Evolutionary conservation across 2,797 vertebrate genomes (phyloP).

Genomic region (Meriones psammophilus): DNA sequence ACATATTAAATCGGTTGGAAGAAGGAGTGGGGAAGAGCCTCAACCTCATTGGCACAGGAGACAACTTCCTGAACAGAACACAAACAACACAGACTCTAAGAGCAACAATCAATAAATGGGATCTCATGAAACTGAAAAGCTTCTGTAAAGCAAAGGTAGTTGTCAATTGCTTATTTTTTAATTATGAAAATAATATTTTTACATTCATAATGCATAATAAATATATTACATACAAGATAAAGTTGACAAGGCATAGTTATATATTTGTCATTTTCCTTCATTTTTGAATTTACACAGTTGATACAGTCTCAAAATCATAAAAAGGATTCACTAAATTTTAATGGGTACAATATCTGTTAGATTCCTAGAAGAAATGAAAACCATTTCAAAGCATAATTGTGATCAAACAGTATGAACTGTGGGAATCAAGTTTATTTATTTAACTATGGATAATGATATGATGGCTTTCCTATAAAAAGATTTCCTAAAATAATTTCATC

Average conservation of each 20-base stretch:
- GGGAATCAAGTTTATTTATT: neutral
- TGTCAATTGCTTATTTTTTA: neutral
- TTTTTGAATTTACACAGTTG: neutral
- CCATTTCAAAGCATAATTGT: conserved; percentile 25
- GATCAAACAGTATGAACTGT: neutral
- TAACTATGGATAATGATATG: neutral
- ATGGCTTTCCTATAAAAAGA: neutral
- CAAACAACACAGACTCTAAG: too few relatives aligned
- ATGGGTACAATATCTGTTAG: neutral
- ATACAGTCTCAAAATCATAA: neutral
- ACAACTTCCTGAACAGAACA: too few relatives aligned
- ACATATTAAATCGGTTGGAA: too few relatives aligned
- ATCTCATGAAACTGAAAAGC: too few relatives aligned
- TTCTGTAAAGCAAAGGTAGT: too few relatives aligned
- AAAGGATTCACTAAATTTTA: neutral
- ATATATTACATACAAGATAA: neutral
- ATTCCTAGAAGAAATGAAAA: neutral
- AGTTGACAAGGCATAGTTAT: neutral
- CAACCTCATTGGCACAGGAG: too few relatives aligned
- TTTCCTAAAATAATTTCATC: neutral
- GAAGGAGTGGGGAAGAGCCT: too few relatives aligned
- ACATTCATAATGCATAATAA: neutral
- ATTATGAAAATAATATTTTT: neutral
- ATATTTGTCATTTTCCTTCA: neutral
- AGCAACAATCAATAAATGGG: too few relatives aligned